These are phyloP conservation scores for Stenotaenia linearis DNA, from an alignment of 2,888 invertebrate species.

Conservation along the genomic window DNA sequence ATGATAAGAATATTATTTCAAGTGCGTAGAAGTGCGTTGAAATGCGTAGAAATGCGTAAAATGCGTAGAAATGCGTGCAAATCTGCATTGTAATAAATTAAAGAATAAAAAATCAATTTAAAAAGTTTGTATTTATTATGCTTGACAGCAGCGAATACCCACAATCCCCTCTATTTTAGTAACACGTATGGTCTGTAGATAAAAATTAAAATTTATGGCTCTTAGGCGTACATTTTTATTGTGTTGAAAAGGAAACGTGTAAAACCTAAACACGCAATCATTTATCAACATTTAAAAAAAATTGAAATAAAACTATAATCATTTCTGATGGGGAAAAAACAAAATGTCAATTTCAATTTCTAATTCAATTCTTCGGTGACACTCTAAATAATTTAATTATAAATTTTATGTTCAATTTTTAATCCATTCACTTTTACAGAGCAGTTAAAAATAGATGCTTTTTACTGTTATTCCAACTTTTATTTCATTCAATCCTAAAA, in stretches of 20 bases:
- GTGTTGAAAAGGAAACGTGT: background rate
- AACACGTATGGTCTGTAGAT: background rate
- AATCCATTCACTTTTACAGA: background rate
- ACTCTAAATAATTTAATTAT: constrained; percentile 1
- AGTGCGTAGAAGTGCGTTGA: background rate
- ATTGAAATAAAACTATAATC: background rate
- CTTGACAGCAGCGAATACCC: too few species aligned
- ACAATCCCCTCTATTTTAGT: background rate
- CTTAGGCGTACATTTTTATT: background rate
- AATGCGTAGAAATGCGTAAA: too few species aligned
- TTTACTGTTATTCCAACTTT: background rate
- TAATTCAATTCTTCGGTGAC: background rate
- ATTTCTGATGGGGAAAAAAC: background rate
- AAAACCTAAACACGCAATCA: background rate
- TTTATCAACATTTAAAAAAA: background rate
- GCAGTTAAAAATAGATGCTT: background rate
- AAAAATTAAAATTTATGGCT: background rate
- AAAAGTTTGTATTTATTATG: background rate
- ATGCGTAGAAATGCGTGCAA: too few species aligned
- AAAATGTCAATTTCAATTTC: background rate
- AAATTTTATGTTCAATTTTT: background rate
- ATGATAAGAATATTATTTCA: background rate
- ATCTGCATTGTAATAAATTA: background rate
- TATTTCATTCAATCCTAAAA: background rate
- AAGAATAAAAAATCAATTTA: background rate